Base-by-base conservation (phyloP, 1,140 invertebrate genomes). In the Tetramorium simillimum region DNA sequence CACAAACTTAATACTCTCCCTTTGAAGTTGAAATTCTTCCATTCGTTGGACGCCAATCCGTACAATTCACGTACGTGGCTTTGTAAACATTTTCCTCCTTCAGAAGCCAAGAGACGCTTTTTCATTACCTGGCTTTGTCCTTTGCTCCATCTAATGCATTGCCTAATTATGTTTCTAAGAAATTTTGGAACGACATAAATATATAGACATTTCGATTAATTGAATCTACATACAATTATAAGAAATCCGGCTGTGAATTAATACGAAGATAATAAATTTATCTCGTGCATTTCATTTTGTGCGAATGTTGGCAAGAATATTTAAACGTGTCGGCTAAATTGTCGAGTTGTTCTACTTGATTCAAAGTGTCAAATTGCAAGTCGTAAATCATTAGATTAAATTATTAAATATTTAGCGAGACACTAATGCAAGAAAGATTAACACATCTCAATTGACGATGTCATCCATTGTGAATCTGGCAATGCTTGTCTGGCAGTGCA, bases 21-120 rank as follows among this genome's bases (percentile, higher is more conserved):
- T 84, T 84, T 84, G 80, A 84, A 75, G 80, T 75, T 75, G 69
- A 62, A 84, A 73, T 84, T 84, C 80, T 84, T 84, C 80, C 40
- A 84, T 75, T 84, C 28, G 69, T 75, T 28, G 40, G 80, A 84
- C 69, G 80, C 40, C 80, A 49, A 84, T 75, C 56, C n/a, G 67
- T 82, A 82, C 40, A 40, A 82, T 82, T 73, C 53, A 75, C 67
- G 67, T 75, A 84, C 53, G 53, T 62, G 53, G 53, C 69, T 75
- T 75, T 84, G 80, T 84, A 84, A 84, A 84, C 53, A 73, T 84
- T 84, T 62, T 12, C 69, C 49, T 73, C n/a, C 51, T 49, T 75
- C n/a, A 46, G 51, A 72, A 58, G 40, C 18, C 24, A 43, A 73
- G 53, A 62, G 53, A 62, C 21, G 69, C 40, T 62, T 60, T 84